phyloP scores from a whole-genome alignment of 2,888 invertebrate species.

The Penaeus monodon region DNA sequence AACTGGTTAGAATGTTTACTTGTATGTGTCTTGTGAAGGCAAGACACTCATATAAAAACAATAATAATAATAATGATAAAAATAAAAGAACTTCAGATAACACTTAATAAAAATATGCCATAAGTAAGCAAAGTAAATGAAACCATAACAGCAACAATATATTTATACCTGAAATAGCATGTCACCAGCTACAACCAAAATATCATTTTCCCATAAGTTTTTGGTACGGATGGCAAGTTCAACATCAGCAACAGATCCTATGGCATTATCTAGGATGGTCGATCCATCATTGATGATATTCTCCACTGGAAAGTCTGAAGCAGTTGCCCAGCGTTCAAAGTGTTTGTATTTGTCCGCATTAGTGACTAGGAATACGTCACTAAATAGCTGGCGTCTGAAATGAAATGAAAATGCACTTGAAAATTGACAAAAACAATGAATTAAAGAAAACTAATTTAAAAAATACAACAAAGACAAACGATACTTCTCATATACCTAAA shows the following conservation, averaged over 20 bases:
- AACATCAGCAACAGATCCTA: constrained; percentile 65
- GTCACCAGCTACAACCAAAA: constrained; percentile 66
- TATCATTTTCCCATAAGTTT: constrained; percentile 54
- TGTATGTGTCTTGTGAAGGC: no score
- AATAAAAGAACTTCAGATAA: no score
- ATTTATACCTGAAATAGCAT: constrained; percentile 62
- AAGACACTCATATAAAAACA: no score
- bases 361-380: constrained; percentile 66
- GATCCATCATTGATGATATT: constrained; percentile 66
- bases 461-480: no score
- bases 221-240: constrained; percentile 65
- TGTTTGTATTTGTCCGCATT: constrained; percentile 67
- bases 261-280: constrained; percentile 57
- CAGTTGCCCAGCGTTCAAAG: constrained; percentile 66
- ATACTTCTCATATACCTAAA: no score
- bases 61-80: no score
- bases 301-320: constrained; percentile 65
- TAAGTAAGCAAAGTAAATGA: neutral
- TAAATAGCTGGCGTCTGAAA: constrained; percentile 64
- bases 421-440: neutral
- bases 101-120: no score
- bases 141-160: neutral
- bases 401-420: neutral
- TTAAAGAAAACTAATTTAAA: neutral
- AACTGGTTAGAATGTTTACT: no score